Evolutionary conservation across 2,797 vertebrate genomes (phyloP), one percentile per base, ranked within the genome.

Genomic region (Numenius phaeopus): DNA sequence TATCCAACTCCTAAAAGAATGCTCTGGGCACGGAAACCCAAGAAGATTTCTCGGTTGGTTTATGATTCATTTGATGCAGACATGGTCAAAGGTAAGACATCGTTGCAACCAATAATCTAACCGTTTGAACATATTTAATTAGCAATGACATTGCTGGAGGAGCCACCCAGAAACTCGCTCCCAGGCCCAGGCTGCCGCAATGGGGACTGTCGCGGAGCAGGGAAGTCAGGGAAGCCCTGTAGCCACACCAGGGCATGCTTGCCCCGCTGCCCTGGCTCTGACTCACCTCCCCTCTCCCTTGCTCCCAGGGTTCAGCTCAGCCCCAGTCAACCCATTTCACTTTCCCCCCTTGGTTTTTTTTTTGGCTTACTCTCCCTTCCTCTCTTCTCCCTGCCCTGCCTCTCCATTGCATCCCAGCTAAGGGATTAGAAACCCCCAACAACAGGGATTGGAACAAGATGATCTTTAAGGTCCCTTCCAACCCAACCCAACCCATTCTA

Each of bases 111-210:
- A 67, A 79, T 92, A 84, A 84, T 84, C 70, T 80, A 92, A 93
- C 85, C 93, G 83, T 89, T 59, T 42, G 59, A 93, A 73, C 11
- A 49, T 54, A 83, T 61, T 96, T 96, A 96, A 96, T 93, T 67
- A 92, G 75, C 83, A 87, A 46, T 90, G 85, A 88, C 89, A 94
- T 88, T 39, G 87, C 89, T 90, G 83, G 73, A 95, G 96, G 94
- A 97, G 86, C 83, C 95, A 93, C 94, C 95, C 94, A 96, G 94
- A 93, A 96, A 94, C 92, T 91, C 0, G 2, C 73, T 95, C 15
- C 64, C 70, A 49, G 89, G 87, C 83, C 42, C 5, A 1, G 83
- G 76, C 85, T 69, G 90, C 78, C 3, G 0, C 71, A 91, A 0
- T 27, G 42, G 80, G 62, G 73, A 88, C 65, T 49, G 55, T 76